Conservation (phyloP, 2,113 vertebrate species). For the Otocyon megalotis region DNA sequence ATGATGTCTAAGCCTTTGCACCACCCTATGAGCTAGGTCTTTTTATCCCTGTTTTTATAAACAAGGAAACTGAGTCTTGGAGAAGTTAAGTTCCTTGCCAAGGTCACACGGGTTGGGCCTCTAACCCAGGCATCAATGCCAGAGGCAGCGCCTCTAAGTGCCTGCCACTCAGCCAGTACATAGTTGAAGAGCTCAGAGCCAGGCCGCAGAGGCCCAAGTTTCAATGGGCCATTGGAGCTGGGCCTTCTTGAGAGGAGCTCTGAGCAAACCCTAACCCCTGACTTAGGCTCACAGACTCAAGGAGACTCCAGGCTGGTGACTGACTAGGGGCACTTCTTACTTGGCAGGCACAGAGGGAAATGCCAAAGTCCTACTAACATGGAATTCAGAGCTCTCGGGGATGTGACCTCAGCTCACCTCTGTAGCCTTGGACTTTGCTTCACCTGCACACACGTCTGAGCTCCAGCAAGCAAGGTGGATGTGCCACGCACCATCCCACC, state of each 20-base stretch:
- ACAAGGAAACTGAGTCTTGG: neutral
- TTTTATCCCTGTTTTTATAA: slow-evolving; percentile 7
- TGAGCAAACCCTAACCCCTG: neutral
- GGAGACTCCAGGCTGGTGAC: neutral
- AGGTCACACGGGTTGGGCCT: neutral
- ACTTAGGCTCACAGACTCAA: neutral
- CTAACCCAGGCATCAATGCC: neutral
- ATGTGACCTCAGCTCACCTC: neutral
- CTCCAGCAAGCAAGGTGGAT: neutral
- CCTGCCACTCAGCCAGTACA: neutral
- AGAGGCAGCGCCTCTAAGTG: neutral
- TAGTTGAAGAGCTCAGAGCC: neutral
- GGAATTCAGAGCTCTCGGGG: neutral
- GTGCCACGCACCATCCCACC: no score
- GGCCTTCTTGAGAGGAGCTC: neutral
- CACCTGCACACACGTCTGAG: neutral
- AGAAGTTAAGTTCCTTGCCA: neutral
- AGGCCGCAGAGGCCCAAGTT: neutral
- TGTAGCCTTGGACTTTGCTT: neutral
- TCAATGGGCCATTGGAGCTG: neutral
- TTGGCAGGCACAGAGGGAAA: neutral
- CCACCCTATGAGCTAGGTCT: neutral
- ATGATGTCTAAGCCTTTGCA: neutral
- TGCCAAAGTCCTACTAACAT: neutral
- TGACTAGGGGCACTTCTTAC: neutral